phyloP scores from a whole-genome alignment of 2,113 vertebrate species.

The Heliornis fulica region DNA sequence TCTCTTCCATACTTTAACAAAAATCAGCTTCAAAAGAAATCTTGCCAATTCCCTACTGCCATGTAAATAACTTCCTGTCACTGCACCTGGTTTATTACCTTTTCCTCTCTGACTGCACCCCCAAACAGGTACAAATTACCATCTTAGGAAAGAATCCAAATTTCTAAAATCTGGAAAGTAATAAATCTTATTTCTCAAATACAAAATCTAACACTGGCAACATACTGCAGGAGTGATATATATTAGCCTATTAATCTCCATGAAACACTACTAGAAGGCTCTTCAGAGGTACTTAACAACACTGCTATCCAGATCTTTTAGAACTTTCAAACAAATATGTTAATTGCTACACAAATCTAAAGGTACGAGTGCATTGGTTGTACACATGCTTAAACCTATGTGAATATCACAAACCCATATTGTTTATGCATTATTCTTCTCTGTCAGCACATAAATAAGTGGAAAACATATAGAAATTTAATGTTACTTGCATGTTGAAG shows the following conservation, averaged over 20 bases:
- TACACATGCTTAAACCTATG: not conserved
- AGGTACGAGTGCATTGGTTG: not conserved
- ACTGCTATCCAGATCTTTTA: not conserved
- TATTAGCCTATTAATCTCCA: not conserved
- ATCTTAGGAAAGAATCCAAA: not conserved
- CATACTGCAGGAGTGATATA: not conserved
- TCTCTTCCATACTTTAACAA: not conserved
- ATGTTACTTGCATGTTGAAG: not conserved
- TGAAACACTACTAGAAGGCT: not conserved
- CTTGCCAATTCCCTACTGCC: not conserved
- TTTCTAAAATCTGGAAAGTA: not conserved
- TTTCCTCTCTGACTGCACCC: not conserved
- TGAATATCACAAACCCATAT: not conserved
- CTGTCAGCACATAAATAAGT: not conserved
- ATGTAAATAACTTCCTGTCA: not conserved
- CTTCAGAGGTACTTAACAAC: not conserved
- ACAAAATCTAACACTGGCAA: not conserved
- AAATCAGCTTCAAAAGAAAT: not conserved
- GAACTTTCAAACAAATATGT: not conserved
- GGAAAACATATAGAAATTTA: not conserved
- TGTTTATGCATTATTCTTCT: not conserved
- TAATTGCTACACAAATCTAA: not conserved
- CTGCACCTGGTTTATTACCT: not conserved
- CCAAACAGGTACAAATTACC: not conserved
- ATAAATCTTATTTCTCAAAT: not conserved